Evolutionary conservation across 2,113 vertebrate species (phyloP), one percentile per base, ranked within the genome.

Genomic region (Stomatorhinus ivindoensis): DNA sequence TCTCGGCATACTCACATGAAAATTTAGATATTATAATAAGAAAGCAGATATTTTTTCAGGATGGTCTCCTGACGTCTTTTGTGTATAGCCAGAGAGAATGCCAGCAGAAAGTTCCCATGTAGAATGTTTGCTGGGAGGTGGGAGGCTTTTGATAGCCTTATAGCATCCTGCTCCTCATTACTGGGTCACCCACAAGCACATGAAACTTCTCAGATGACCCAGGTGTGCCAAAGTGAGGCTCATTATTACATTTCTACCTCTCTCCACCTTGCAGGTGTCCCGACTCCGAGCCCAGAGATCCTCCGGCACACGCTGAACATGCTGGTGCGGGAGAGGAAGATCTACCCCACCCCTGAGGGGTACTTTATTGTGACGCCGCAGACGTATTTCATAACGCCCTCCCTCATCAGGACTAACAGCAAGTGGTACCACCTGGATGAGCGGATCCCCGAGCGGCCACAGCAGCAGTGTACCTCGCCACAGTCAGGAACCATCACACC

Each of bases 341-440:
- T 99, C 94, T 99, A 99, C 92, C 98, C 98, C 2, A 99, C 98
- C 85, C 95, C 97, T 0, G 98, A 99, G 83, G 98, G 98, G 93
- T 99, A 99, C 93, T 99, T 99, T 93, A 99, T 99, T 69, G 98
- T 99, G 89, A 99, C 98, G 31, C 98, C 98, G 0, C 98, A 99
- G 95, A 99, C 98, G 24, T 99, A 99, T 91, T 99, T 99, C 92
- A 99, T 99, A 91, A 99, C 98, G 3, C 98, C 98, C 42, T 99
- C 98, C 91, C 96, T 99, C 92, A 98, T 99, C 95, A 96, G 98
- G 95, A 99, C 97, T 95, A 98, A 98, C 94, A 98, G 98, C 92
- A 99, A 99, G 94, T 99, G 98, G 98, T 99, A 99, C 94, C 98
- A 99, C 94, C 94, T 99, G 94, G 98, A 99, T 0, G 98, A 99